Evolutionary conservation across 2,113 vertebrate species (phyloP), one percentile per base, ranked within the genome.

Genomic region (Xenopus borealis): DNA sequence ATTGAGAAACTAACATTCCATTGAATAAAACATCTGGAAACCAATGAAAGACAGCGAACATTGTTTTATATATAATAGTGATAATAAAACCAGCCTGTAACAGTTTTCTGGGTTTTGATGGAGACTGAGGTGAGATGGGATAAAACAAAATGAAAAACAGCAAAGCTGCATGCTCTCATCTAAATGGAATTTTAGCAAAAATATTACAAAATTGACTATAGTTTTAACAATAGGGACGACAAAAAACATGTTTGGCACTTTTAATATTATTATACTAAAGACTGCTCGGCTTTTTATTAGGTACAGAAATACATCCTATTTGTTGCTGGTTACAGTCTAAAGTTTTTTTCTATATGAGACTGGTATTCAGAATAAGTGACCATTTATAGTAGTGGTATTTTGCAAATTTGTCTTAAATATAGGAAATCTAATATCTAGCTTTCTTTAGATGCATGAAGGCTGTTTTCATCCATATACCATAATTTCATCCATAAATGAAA

Each of bases 11-110:
- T 20, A n/a, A 57, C 30, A 70, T 61, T 71, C 69, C 53, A 40
- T 46, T 45, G 40, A 19, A 62, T 47, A 62, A 71, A 71, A 71
- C 69, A 71, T 71, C 69, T 71, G 69, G 69, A 71, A 61, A 44
- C 44, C 69, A 71, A 62, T 61, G 44, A 19, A 71, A 62, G 44
- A 45, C 68, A 19, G 27, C 40, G 55, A 12, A 44, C 68, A 16
- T 27, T 14, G 12, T 66, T 17, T 66, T 66, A 47, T 69, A 61
- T 10, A 27, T 27, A 27, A 27, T 27, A 71, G 61, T 44, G 40
- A 20, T 61, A 71, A 71, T 71, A 61, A 62, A 62, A 61, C 30
- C 69, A 71, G 57, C 10, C 44, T 62, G 12, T 20, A 59, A 23
- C 57, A 61, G 45, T 23, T 50, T 50, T 67, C 12, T 50, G 45